phyloP scores from a whole-genome alignment of 92 coral and sea anemone species.

The Bergia sp. region DNA sequence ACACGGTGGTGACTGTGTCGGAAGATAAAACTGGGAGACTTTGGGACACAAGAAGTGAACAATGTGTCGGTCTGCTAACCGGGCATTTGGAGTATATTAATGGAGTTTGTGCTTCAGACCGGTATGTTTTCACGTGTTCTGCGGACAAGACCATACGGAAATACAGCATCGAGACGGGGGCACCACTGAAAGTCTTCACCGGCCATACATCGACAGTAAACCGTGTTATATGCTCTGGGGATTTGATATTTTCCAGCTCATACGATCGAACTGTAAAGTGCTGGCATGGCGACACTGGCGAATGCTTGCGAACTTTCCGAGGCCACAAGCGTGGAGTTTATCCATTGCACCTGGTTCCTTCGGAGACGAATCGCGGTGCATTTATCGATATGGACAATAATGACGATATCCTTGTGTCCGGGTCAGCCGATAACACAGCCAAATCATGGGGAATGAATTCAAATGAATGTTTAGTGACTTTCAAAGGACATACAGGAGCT shows the following conservation, averaged over 20 bases:
- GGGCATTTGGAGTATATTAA: slow-evolving; percentile 85
- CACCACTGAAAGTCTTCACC: slow-evolving; percentile 60
- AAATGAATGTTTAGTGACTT: slow-evolving; percentile 85
- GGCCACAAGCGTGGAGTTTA: slow-evolving; percentile 85
- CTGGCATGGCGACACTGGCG: slow-evolving; percentile 95
- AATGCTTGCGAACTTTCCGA: slow-evolving; percentile 75
- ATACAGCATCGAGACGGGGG: slow-evolving; percentile 87
- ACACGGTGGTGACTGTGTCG: slow-evolving; percentile 81
- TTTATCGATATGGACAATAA: slow-evolving; percentile 86
- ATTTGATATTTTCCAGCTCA: slow-evolving; percentile 89
- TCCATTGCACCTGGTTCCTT: slow-evolving; percentile 80
- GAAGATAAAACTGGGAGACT: slow-evolving; percentile 94
- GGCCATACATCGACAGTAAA: slow-evolving; percentile 86
- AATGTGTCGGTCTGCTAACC: slow-evolving; percentile 73
- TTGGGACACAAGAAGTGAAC: slow-evolving; percentile 93
- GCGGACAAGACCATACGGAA: slow-evolving; percentile 91
- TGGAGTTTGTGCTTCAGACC: slow-evolving; percentile 84
- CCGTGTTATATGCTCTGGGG: slow-evolving; percentile 81
- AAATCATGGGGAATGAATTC: slow-evolving; percentile 98
- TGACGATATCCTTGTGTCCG: slow-evolving; percentile 88
- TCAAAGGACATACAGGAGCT: slow-evolving; percentile 84
- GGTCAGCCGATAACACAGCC: slow-evolving; percentile 93
- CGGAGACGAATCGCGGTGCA: slow-evolving; percentile 85
- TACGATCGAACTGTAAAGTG: slow-evolving; percentile 90
- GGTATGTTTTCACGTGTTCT: slow-evolving; percentile 85